Base-by-base conservation (phyloP, 2,888 invertebrate species). In the Agriopis marginaria region DNA sequence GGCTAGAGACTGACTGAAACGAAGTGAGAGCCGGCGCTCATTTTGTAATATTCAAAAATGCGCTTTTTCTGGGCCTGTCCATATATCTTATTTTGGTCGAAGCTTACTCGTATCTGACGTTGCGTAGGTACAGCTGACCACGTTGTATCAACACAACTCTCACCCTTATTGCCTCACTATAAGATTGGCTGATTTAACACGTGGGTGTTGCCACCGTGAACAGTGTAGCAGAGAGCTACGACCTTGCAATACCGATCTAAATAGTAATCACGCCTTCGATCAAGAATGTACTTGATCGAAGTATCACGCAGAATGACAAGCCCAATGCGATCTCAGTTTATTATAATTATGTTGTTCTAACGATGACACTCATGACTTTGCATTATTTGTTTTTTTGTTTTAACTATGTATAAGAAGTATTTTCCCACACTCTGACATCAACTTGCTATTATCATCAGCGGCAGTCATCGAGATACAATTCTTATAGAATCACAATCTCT, bases 221-320 rank as follows among this genome's bases (percentile, higher is more conserved):
- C 49, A 54, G 14, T 49, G 47, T 23, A 12, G 32, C 32, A 61
- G 62, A 65, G 64, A 67, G 63, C 63, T 55, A 32, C 68, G 74
- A 68, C 71, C 72, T 76, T 75, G 73, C 68, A 60, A 71, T 68
- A 74, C n/a, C 77, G 70, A 75, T 79, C 76, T 77, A 73, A 79
- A 79, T 79, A 73, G 71, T 78, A 79, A 82, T 79, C 74, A 76
- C 55, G 71, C 67, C 17, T 23, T 23, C 17, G 17, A 23, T 23
- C 17, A 23, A 23, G 17, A 1, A 23, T 23, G 17, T 23, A 23
- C 17, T 23, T 23, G 17, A 23, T 23, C 17, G 17, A 23, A 23
- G 17, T 1, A 23, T 23, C 17, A 76, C 55, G 71, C 67, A 71
- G 74, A 77, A 79, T 81, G 81, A 80, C 82, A 78, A 77, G 77